Conservation (phyloP, 2,797 vertebrate species). For the Atherinosoma microstoma region DNA sequence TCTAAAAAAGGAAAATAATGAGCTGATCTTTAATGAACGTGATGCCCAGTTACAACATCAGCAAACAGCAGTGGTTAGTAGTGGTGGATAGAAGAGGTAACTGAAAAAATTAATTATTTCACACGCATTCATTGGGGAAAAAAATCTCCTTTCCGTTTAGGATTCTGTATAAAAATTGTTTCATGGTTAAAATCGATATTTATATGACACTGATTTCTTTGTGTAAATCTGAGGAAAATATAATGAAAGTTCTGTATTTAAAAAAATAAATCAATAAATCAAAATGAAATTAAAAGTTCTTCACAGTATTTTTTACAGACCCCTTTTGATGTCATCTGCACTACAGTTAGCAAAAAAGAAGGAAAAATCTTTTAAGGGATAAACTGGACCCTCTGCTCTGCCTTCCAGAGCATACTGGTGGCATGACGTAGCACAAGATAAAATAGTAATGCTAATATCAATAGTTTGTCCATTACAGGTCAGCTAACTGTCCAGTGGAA, state of each 20-base stretch:
- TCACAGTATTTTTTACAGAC: not conserved
- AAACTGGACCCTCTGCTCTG: constrained; percentile 19
- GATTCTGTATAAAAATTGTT: not conserved
- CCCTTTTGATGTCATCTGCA: constrained; percentile 2
- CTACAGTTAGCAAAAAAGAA: constrained; percentile 29
- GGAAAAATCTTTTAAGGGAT: constrained; percentile 15
- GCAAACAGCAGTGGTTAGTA: not conserved
- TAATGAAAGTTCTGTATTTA: not conserved
- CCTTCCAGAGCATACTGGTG: constrained; percentile 62
- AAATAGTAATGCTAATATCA: constrained; percentile 99
- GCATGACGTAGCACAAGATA: constrained; percentile 97
- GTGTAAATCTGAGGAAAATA: not conserved
- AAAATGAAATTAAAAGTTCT: not conserved
- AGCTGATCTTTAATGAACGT: not conserved
- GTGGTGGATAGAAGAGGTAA: not conserved
- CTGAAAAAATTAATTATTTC: not conserved
- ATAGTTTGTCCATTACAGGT: constrained; percentile 99
- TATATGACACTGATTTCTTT: not conserved
- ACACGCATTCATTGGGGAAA: not conserved
- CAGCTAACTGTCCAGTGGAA: constrained; percentile 98
- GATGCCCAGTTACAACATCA: not conserved
- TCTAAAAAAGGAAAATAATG: not conserved
- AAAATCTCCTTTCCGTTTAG: not conserved
- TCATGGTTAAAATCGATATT: not conserved
- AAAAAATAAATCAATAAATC: not conserved